phyloP scores from a whole-genome alignment of 2,797 vertebrate genomes.

The Hypotaenidia philippensis region DNA sequence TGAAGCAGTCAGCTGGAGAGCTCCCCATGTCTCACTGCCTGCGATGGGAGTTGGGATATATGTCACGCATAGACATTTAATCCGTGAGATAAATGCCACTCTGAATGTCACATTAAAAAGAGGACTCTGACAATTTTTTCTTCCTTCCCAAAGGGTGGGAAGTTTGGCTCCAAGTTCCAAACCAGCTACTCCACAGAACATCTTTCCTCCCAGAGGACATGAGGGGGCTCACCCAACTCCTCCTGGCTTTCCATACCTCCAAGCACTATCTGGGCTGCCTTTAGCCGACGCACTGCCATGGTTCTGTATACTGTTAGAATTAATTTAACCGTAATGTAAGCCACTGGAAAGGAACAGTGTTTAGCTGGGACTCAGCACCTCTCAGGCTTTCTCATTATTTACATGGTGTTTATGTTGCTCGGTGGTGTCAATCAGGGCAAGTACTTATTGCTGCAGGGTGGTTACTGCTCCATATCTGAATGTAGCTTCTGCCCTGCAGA shows the following conservation, averaged over 20 bases:
- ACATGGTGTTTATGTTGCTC: constrained; percentile 27
- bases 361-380: constrained; percentile 6
- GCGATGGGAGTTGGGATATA: background rate
- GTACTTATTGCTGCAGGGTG: constrained; percentile 45
- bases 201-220: background rate
- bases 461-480: constrained; percentile 41
- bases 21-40: background rate
- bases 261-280: background rate
- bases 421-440: constrained; percentile 29
- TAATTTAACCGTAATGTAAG: background rate
- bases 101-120: background rate
- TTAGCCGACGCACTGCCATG: rapidly evolving
- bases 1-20: background rate
- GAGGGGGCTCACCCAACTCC: background rate
- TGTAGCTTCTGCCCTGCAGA: constrained; percentile 38
- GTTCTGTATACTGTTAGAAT: background rate
- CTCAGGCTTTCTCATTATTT: constrained; percentile 49
- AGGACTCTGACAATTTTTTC: background rate
- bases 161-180: background rate
- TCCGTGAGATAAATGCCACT: background rate
- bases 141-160: background rate
- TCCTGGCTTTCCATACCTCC: background rate
- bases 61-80: background rate
- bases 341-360: background rate
- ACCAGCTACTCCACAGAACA: background rate